Base-by-base conservation (phyloP, 2,113 vertebrate species). In the Lepisosteus oculatus region DNA sequence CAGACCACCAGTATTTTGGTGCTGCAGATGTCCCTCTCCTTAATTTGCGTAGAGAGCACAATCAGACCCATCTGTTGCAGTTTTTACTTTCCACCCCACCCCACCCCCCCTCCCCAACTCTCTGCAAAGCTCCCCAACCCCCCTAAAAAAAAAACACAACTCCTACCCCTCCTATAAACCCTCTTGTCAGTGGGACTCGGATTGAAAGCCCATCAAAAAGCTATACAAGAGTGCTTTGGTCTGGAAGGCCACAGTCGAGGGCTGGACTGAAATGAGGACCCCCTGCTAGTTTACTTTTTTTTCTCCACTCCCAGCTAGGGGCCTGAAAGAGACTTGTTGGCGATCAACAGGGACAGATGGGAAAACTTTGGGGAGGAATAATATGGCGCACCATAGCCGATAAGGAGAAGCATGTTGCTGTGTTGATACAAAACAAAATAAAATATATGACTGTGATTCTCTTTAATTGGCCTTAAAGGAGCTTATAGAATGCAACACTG, bases 131-230 rank as follows among this genome's bases (percentile, higher is more conserved):
- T 70, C 75, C 69, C 69, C 73, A 71, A 55, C 42, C 57, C 15
- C 64, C 81, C 74, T 76, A 83, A 80, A 83, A 81, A 84, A 82
- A 13, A 81, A 78, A 77, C 87, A 51, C 55, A 83, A 77, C 82
- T 81, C 77, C 78, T 82, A 83, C 85, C 82, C 80, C 80, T 73
- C 77, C 86, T 82, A 79, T 85, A 73, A 83, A 15, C 17, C 62
- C 71, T 65, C 63, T 77, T 93, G 95, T 98, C 94, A 92, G 93
- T 92, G 89, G 91, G 83, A 87, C 91, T 93, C 80, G 93, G 94
- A 98, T 96, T 97, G 95, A 98, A 96, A 97, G 95, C 95, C 96
- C 95, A 98, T 97, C 95, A 97, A 97, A 99, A 99, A 96, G 95
- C 96, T 97, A 98, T 98, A 96, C 93, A 96, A 94, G 93, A 95